Evolutionary conservation across 2,888 invertebrate species (phyloP).

Genomic region (Ornithoptera alexandrae): DNA sequence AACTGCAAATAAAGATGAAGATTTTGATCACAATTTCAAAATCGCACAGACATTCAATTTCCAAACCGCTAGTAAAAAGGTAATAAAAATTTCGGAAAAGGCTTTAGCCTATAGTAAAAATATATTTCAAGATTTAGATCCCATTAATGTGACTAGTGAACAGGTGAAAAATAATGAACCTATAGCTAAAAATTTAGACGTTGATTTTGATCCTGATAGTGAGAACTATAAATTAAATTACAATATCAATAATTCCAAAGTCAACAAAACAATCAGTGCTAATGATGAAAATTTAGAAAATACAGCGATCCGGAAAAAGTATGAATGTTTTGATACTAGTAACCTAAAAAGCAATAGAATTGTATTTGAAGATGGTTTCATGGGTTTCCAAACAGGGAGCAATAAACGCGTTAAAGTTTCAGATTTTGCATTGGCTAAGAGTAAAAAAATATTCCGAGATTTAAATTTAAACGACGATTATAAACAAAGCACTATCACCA

Average conservation of each 20-base stretch:
- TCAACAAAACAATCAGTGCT: not conserved
- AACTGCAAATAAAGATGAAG: too few relatives aligned
- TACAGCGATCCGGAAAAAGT: not conserved
- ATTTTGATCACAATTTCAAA: too few relatives aligned
- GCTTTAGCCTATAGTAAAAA: slow-evolving; percentile 48
- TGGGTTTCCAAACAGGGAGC: slow-evolving; percentile 53
- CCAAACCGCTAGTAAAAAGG: slow-evolving; percentile 51
- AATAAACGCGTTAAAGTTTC: slow-evolving; percentile 48
- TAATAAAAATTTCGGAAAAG: slow-evolving; percentile 43
- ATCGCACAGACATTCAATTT: too few relatives aligned
- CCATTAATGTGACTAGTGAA: not conserved
- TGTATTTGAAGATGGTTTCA: slow-evolving; percentile 9
- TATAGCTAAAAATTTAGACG: too few relatives aligned
- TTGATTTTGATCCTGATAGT: too few relatives aligned
- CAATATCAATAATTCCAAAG: not conserved
- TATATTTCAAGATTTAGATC: slow-evolving; percentile 45
- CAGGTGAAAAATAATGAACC: too few relatives aligned
- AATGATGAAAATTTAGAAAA: not conserved
- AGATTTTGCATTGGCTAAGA: slow-evolving; percentile 47
- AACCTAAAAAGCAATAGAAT: not conserved
- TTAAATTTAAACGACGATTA: slow-evolving; percentile 19
- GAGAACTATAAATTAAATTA: too few relatives aligned
- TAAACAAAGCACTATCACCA: slow-evolving; percentile 1
- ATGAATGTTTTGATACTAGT: not conserved
- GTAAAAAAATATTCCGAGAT: slow-evolving; percentile 49